Conservation (phyloP, 2,888 invertebrate species). For the Tachina lurida region DNA sequence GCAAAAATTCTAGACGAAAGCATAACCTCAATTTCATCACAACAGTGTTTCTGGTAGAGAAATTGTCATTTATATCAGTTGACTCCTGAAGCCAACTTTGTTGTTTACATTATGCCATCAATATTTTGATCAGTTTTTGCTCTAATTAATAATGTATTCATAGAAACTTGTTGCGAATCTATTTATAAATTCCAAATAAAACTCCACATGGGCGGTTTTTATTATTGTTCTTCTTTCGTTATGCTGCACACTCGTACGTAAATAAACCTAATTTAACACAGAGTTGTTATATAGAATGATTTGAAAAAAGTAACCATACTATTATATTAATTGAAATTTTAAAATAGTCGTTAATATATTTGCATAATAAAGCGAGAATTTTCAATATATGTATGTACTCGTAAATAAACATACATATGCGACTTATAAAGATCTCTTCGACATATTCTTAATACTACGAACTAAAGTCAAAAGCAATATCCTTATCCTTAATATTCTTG, state of each 20-base stretch:
- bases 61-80: not conserved
- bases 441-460: no score
- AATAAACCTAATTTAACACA: not conserved
- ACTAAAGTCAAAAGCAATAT: no score
- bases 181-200: not conserved
- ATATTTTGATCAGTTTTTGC: not conserved
- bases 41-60: not conserved
- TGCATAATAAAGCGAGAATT: no score
- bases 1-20: conserved; percentile 46
- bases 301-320: not conserved
- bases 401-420: no score
- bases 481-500: no score
- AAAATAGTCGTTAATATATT: no score
- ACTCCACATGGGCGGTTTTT: conserved; percentile 41
- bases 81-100: not conserved
- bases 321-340: not conserved
- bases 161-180: conserved; percentile 54
- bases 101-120: conserved; percentile 33
- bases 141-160: conserved; percentile 1
- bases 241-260: conserved; percentile 16
- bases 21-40: conserved; percentile 50
- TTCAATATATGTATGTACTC: no score
- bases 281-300: not conserved
- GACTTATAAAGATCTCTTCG: no score
- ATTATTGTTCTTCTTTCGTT: conserved; percentile 5